Evolutionary conservation across 2,797 vertebrate species (phyloP), one percentile per base, ranked within the genome.

Genomic region (Geotrypetes seraphini): DNA sequence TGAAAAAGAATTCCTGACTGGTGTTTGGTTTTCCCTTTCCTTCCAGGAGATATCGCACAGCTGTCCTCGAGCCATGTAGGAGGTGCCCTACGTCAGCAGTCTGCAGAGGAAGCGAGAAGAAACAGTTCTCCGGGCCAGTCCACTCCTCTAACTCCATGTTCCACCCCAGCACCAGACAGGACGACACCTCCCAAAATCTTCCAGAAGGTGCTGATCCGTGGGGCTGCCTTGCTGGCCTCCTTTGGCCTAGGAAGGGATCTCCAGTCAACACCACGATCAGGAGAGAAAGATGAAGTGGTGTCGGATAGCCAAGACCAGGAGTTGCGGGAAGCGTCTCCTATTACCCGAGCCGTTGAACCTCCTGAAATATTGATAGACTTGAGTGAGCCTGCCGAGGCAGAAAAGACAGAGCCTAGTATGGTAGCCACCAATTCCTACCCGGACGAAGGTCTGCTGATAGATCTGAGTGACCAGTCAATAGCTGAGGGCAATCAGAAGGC

Each of bases 171-270:
- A n/a, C n/a, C n/a, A n/a, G n/a, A n/a, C n/a, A n/a, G n/a, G 57
- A 62, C 0, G 33, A 49, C 3, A 41, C 64, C n/a, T 0, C 46
- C 80, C 19, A 86, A 79, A 50, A 63, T 66, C 69, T 86, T 86
- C 37, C 86, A 88, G 38, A 70, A 67, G 1, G 85, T 84, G 1
- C 50, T 92, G 43, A 67, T 91, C 8, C 69, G 67, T 1, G 66
- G 79, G 4, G 81, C 84, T 2, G 77, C 81, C 24, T 63, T 92
- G 48, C 63, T 93, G 3, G 88, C 88, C 2, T 86, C 88, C 0
- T 42, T 91, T 8, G 88, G 81, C 39, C 69, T 91, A 0, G 89
- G 90, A 7, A 79, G 80, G 2, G 75, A 79, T 50, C 64, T 91
- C 45, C 85, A 75, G 12, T 75, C 47, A 4, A 68, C 41, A 8